Evolutionary conservation across 23 tunicate species (phyloP).

Genomic region (Styela plicata): DNA sequence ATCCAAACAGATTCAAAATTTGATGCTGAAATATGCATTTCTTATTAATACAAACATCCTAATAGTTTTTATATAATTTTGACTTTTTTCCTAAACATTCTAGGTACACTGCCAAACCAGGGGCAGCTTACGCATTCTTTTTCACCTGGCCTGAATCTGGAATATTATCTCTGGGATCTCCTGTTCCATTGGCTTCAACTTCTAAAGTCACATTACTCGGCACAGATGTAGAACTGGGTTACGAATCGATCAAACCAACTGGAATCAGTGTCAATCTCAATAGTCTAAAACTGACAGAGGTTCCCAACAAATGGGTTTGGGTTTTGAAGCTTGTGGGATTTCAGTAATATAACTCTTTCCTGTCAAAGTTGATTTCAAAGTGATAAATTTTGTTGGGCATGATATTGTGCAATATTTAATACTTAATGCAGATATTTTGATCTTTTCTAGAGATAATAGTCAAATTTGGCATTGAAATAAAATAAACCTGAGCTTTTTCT

Average conservation of each 20-base stretch:
- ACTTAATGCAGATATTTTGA: no score
- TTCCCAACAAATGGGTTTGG: slow-evolving; percentile 76
- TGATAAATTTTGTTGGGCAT: neutral
- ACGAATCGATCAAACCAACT: slow-evolving; percentile 29
- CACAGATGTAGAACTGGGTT: slow-evolving; percentile 23
- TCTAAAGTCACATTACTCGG: slow-evolving; percentile 50
- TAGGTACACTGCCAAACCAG: slow-evolving; percentile 41
- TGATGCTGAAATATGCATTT: no score
- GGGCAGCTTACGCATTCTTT: slow-evolving; percentile 40
- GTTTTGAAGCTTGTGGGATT: slow-evolving; percentile 57
- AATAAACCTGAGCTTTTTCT: no score
- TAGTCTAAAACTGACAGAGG: neutral
- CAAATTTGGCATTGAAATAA: no score
- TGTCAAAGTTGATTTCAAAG: neutral
- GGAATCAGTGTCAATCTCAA: slow-evolving; percentile 38
- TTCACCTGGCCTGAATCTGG: slow-evolving; percentile 60
- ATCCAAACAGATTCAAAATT: no score
- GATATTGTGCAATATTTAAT: no score
- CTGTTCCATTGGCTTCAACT: slow-evolving; percentile 23
- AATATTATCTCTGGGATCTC: slow-evolving; percentile 25
- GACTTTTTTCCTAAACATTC: no score
- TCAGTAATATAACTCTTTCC: neutral
- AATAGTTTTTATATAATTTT: no score
- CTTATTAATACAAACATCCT: no score
- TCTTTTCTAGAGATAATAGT: no score